Base-by-base conservation (phyloP, 2,797 vertebrate genomes). In the Trichosurus vulpecula region DNA sequence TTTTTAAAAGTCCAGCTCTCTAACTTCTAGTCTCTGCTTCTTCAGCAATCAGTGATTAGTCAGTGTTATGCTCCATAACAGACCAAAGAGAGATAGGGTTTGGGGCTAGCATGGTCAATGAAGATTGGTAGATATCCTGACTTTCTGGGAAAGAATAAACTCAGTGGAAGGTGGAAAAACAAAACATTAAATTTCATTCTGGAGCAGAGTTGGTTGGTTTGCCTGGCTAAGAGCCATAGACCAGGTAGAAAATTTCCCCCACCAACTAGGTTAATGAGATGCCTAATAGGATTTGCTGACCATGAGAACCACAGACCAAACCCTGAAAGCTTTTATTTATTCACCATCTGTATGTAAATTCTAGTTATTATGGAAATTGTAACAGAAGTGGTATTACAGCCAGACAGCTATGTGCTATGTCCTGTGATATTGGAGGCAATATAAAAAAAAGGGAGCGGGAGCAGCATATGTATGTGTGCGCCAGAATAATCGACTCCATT, bases 1-100 rank as follows among this genome's bases (percentile, higher is more conserved):
- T 81, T 47, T 81, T 47, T 10, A 47, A 47, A 81, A 41, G 14
- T 41, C n/a, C 66, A 94, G 94, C 97, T 97, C 98, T 97, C 98
- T 98, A 97, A 93, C 97, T 93, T 30, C 95, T 96, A 90, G 97
- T 96, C 95, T 98, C 96, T 5, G 35, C 54, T 3, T 41, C 31
- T 10, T 98, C 52, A 0, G 94, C 97, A 96, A 98, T 98, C 98
- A 2, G 98, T 98, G 98, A 98, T 98, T 98, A 98, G 95, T 95
- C 97, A 97, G 97, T 98, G 96, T 98, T 98, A 97, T 31, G 92
- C 0, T 0, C 95, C 90, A 41, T 97, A 97, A 92, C 97, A 98
- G 93, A 96, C 97, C 93, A 93, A 96, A 97, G 96, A 47, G 91
- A 93, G 95, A 14, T 31, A 31, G 57, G 8, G n/a, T 97, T 96